Evolutionary conservation across 2,113 vertebrate species (phyloP).

Genomic region (Istiophorus platypterus): DNA sequence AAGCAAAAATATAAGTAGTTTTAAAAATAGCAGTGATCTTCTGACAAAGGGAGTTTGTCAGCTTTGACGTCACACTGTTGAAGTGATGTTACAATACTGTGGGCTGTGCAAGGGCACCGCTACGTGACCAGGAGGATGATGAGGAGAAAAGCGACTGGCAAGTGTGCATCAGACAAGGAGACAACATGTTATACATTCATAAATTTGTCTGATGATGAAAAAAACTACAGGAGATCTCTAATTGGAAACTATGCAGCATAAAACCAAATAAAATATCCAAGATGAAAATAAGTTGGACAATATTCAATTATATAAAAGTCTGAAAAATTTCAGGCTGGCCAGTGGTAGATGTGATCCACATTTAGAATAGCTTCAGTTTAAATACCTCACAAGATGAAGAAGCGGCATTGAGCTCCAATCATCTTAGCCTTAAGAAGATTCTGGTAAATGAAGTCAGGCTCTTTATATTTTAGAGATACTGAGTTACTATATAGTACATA

Average conservation of each 20-base stretch:
- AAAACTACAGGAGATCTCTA: too few species aligned
- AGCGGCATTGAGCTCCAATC: not conserved
- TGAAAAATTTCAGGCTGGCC: not conserved
- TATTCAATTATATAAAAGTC: not conserved
- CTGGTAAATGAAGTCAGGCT: not conserved
- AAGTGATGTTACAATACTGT: not conserved
- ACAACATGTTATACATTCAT: not conserved
- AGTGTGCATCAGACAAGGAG: not conserved
- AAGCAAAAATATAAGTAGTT: slow-evolving; percentile 22
- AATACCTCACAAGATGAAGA: not conserved
- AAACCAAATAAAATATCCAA: slow-evolving; percentile 1
- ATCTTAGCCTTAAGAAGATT: not conserved
- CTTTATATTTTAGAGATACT: not conserved
- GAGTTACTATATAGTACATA: not conserved
- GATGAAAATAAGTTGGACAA: not conserved
- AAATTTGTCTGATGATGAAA: not conserved
- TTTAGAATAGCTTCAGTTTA: not conserved
- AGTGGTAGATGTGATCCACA: not conserved
- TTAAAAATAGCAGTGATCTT: not conserved
- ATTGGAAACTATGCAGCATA: not conserved
- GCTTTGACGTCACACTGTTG: not conserved
- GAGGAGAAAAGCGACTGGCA: not conserved
- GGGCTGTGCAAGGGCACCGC: slow-evolving; percentile 8
- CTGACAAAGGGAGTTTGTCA: not conserved
- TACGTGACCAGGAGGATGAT: slow-evolving; percentile 25